Percentiles rank a stretch among this genome's conserved stretches.
phyloP scores from a whole-genome alignment of 2,113 vertebrate species.

The Pica pica region DNA sequence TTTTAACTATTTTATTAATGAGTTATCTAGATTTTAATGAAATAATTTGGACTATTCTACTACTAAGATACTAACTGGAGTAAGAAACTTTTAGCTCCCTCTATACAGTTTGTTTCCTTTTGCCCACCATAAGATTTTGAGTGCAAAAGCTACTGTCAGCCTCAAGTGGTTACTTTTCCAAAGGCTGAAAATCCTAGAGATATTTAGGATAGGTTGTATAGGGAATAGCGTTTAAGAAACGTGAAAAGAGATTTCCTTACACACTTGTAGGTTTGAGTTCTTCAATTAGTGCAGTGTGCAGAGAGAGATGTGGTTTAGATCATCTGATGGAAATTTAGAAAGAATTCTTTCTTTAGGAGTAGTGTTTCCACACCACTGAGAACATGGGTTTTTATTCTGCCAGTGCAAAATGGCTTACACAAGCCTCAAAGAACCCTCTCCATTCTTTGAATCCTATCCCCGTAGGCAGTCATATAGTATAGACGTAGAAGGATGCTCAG shows the following conservation, averaged over 20 bases:
- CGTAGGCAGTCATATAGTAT: background rate
- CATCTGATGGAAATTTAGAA: background rate
- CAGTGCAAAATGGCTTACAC: background rate
- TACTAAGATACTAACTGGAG: background rate
- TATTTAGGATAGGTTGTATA: background rate
- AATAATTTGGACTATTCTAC: background rate
- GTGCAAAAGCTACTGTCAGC: background rate
- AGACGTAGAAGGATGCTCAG: background rate
- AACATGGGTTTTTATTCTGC: background rate
- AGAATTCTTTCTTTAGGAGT: background rate
- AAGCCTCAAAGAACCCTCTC: background rate
- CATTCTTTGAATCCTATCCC: background rate
- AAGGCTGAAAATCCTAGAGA: background rate
- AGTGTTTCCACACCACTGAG: background rate
- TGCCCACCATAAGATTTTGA: background rate
- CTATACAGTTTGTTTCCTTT: background rate
- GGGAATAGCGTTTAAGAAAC: background rate
- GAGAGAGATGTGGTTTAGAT: background rate
- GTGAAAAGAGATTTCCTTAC: background rate
- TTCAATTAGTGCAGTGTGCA: background rate
- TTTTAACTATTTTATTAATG: background rate
- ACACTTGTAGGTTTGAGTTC: background rate
- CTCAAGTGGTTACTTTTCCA: background rate
- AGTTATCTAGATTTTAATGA: background rate
- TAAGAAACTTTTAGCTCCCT: rapidly evolving